These are phyloP conservation scores for Aphelenchoides besseyi DNA, from an alignment of 1,140 invertebrate species.

Conservation along the genomic window DNA sequence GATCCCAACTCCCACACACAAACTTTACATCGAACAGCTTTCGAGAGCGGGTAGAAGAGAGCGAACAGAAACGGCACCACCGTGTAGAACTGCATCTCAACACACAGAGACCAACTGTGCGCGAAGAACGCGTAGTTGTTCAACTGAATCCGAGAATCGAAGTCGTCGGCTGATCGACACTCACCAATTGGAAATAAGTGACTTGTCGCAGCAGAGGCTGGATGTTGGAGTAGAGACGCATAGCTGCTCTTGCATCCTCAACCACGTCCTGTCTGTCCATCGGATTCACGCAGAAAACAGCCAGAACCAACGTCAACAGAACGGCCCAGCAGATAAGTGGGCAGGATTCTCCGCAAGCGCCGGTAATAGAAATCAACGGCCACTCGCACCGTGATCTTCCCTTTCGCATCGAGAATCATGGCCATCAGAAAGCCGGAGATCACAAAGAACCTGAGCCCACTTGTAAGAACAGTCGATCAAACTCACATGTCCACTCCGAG, in stretches of 20 bases:
- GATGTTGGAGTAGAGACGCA: background rate
- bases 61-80: background rate
- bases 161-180: too few relatives aligned
- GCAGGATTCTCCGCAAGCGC: background rate
- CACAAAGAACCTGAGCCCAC: background rate
- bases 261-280: slow-evolving; percentile 8
- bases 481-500: background rate
- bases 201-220: background rate
- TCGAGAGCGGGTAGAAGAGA: background rate
- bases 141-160: slow-evolving; percentile 5
- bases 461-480: background rate
- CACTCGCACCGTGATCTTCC: background rate
- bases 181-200: background rate
- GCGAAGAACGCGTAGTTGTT: slow-evolving; percentile 2
- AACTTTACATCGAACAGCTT: background rate
- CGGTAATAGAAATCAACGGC: background rate
- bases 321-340: background rate
- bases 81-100: background rate
- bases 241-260: background rate
- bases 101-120: background rate
- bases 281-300: slow-evolving; percentile 7
- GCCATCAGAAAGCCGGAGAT: slow-evolving; percentile 2
- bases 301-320: background rate
- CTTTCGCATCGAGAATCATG: background rate
- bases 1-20: too few relatives aligned